Percentiles rank a stretch among this genome's conserved stretches.
Evolutionary conservation across 2,888 invertebrate species (phyloP).

Genomic region (Campoletis raptor): DNA sequence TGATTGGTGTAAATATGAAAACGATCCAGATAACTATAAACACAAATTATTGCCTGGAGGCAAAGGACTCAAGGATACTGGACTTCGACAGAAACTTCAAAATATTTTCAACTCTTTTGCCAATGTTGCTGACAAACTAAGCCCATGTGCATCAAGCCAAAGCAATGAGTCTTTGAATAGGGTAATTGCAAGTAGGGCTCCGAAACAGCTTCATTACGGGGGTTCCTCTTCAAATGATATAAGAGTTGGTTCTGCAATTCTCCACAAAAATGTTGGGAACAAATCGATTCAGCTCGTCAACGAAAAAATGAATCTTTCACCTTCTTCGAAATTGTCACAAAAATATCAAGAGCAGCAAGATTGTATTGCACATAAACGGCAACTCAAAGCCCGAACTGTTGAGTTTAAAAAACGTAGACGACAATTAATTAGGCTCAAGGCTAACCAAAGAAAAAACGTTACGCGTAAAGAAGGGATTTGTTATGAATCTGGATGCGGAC

Average conservation of each 20-base stretch:
- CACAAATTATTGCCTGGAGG: constrained; percentile 4
- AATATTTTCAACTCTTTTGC: constrained; percentile 62
- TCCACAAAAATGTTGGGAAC: constrained; percentile 66
- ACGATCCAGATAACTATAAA: constrained; percentile 20
- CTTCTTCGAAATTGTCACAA: constrained; percentile 44
- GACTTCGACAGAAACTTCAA: constrained; percentile 38
- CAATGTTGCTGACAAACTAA: constrained; percentile 63
- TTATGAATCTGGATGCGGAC: too few species aligned
- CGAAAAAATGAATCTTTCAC: constrained; percentile 45
- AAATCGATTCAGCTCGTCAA: constrained; percentile 27
- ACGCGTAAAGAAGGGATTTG: too few species aligned
- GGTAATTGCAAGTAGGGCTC: constrained; percentile 59
- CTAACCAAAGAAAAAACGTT: constrained; percentile 15
- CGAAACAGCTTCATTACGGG: constrained; percentile 66
- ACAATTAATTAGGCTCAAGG: constrained; percentile 13
- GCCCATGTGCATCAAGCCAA: constrained; percentile 68
- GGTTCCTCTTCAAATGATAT: constrained; percentile 66
- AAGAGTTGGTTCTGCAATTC: constrained; percentile 59
- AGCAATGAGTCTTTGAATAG: constrained; percentile 67
- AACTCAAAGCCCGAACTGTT: constrained; percentile 3
- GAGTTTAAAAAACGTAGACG: constrained; percentile 60
- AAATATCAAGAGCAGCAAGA: constrained; percentile 41
- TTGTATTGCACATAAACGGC: constrained; percentile 13
- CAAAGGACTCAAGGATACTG: too few species aligned
- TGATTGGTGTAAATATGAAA: constrained; percentile 28